Evolutionary conservation across 64 coral and sea anemone genomes (phyloP), one percentile per base, ranked within the genome.

Genomic region (Stylophora pistillata): DNA sequence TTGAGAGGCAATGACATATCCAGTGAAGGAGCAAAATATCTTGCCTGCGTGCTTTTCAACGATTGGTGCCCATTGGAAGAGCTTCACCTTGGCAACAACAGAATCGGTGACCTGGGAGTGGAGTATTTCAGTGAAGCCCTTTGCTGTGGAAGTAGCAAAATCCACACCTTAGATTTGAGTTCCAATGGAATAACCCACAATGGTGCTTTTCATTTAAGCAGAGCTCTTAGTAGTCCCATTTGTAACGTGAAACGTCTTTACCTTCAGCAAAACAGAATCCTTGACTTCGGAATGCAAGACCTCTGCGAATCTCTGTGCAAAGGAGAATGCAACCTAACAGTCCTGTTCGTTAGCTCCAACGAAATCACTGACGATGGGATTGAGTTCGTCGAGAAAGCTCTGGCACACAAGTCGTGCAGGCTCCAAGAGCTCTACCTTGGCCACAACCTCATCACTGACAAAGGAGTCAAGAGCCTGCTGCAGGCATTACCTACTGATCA

Each of bases 141-240:
- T 26, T 74, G 73, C 54, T 55, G 57, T 26, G 85, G 73, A 31
- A 87, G 71, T 54, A 74, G 85, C 30, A 87, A 55, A 87, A 73
- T 87, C 58, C 27, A 58, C 20, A 74, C 69, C 74, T 87, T 87
- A 25, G 85, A 87, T 55, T 52, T 87, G 25, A 87, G 69, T 17
- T 73, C 69, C 2, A 87, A 87, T 74, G 53, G 85, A 41, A 87
- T 87, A 73, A 87, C 70, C 21, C 70, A 87, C 55, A 87, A 87
- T 34, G 85, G 85, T 56, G 30, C 62, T 53, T 74, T 37, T 11
- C 52, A 34, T 23, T 17, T 87, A 11, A 74, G 85, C 73, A 74
- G 52, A 47, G 85, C 85, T 33, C 71, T 87, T 13, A 74, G 73
- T 21, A 87, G 17, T 87, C 69, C 69, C 4, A 2, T 59, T 75